A percentile compares a stretch with the other conserved stretches of the same genome.
Conservation (phyloP, 1,140 invertebrate species). For the Penaeus japonicus region DNA sequence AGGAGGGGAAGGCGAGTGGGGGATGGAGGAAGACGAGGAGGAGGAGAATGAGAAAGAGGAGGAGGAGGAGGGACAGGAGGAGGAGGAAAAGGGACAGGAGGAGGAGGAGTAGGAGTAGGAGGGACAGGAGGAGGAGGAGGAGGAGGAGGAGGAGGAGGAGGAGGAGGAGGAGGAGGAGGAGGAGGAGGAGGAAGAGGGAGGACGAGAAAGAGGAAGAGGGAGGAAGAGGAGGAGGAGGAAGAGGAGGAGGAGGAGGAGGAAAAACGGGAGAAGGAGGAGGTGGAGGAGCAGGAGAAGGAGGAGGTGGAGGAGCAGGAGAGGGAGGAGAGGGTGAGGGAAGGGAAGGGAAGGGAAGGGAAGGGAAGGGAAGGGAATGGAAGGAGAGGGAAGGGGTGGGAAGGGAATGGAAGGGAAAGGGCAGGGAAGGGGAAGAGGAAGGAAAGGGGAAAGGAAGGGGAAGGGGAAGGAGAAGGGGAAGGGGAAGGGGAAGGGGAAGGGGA, state of each 20-base stretch:
- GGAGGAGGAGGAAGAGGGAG: not conserved
- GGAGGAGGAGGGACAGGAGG: not conserved
- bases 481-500: not conserved
- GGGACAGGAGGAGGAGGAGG: not conserved
- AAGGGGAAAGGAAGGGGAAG: not conserved
- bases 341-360: not conserved
- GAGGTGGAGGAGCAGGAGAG: not conserved
- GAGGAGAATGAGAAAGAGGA: not conserved
- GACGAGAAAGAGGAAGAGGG: not conserved
- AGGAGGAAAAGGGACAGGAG: not conserved
- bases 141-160: not conserved
- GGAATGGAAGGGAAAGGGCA: slow-evolving; percentile 13
- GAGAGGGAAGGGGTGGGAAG: slow-evolving; percentile 22
- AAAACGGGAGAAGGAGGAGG: not conserved
- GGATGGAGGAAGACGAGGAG: not conserved
- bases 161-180: not conserved
- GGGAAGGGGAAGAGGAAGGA: not conserved
- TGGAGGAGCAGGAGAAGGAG: not conserved
- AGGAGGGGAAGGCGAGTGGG: not conserved
- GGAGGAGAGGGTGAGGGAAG: not conserved
- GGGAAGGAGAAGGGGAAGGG: not conserved
- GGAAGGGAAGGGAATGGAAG: slow-evolving; percentile 26
- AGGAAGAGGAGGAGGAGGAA: not conserved
- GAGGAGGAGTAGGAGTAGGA: not conserved
- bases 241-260: not conserved